These are phyloP conservation scores for Parazoanthus atlanticus DNA, from an alignment of 92 coral and sea anemone species.

Conservation along the genomic window DNA sequence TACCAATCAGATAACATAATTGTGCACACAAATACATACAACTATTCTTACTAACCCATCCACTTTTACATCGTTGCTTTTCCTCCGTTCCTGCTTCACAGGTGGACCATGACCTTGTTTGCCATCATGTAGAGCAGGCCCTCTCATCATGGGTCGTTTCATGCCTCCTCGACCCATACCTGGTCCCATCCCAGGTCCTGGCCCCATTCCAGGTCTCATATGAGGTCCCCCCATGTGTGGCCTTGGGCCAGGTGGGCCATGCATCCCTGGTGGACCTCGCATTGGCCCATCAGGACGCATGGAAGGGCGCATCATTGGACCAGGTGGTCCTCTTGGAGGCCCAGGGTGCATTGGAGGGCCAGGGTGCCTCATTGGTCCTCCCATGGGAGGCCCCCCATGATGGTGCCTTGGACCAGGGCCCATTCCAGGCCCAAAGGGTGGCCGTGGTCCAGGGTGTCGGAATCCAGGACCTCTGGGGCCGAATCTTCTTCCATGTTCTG, in stretches of 20 bases:
- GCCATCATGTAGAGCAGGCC: conserved; percentile 3
- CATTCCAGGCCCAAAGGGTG: conserved; percentile 73
- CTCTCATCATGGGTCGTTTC: conserved; percentile 38
- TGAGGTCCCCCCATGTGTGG: conserved; percentile 73
- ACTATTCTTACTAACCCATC: conserved; percentile 25
- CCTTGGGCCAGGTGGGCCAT: conserved; percentile 72
- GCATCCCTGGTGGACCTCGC: conserved; percentile 70
- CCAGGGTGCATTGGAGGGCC: conserved; percentile 70
- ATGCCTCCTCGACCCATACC: conserved; percentile 66
- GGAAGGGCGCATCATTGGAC: conserved; percentile 58
- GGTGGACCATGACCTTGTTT: not conserved
- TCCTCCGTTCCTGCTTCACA: conserved; percentile 7
- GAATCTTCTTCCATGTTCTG: conserved; percentile 85
- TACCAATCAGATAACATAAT: not conserved
- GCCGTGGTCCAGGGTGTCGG: conserved; percentile 67
- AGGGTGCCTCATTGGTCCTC: conserved; percentile 50
- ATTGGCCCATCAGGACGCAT: conserved; percentile 60
- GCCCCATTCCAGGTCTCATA: conserved; percentile 64
- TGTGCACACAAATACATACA: not conserved
- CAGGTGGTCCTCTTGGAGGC: conserved; percentile 59
- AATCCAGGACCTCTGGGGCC: conserved; percentile 69
- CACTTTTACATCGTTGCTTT: conserved; percentile 24
- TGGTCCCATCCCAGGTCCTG: conserved; percentile 67
- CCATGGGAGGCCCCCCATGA: conserved; percentile 67
- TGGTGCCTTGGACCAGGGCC: conserved; percentile 70